These are phyloP conservation scores for Heliocidaris erythrogramma DNA, from an alignment of 35 echinoderm and acorn worm genomes.

Conservation along the genomic window DNA sequence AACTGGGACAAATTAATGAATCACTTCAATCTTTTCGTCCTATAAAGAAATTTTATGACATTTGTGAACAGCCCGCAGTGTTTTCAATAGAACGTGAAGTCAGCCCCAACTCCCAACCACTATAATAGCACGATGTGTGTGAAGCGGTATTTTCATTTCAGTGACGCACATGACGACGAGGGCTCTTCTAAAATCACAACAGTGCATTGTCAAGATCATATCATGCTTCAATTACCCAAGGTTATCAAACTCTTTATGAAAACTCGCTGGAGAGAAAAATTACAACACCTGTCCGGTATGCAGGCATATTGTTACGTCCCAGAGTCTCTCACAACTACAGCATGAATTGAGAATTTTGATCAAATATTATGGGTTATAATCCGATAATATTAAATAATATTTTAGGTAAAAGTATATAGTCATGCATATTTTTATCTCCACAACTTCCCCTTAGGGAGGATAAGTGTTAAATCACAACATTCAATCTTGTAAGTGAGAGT, in stretches of 20 bases:
- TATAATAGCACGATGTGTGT: not conserved
- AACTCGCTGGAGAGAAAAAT: not conserved
- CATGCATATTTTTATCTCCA: not conserved
- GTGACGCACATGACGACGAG: not conserved
- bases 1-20: not conserved
- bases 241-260: constrained; percentile 33
- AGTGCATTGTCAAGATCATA: constrained; percentile 27
- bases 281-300: not conserved
- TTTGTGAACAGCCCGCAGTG: not conserved
- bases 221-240: constrained; percentile 27
- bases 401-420: not conserved
- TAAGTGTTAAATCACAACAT: not conserved
- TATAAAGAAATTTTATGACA: not conserved
- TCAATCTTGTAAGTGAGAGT: not conserved
- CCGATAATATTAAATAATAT: not conserved
- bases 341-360: not conserved
- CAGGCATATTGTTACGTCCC: not conserved
- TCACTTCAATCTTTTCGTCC: not conserved
- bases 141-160: not conserved
- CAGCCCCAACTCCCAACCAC: not conserved
- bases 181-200: constrained; percentile 13
- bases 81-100: not conserved
- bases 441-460: not conserved
- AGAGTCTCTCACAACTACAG: not conserved
- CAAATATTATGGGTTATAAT: not conserved